Percentiles rank a stretch among this genome's conserved stretches.
Conservation (phyloP, 2,113 vertebrate species). For the Diadophis punctatus region DNA sequence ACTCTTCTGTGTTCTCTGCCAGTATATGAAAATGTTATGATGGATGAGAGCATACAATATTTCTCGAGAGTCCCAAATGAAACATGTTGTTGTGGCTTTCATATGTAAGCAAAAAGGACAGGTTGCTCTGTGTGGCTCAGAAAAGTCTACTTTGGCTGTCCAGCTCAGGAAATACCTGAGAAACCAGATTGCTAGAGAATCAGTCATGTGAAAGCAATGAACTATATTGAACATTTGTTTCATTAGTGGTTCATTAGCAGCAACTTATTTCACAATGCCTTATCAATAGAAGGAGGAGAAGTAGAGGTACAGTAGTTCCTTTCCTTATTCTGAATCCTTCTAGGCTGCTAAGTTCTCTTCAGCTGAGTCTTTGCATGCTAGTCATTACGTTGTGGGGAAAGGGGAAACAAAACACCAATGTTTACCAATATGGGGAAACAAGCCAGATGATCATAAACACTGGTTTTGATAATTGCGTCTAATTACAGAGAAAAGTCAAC, state of each 20-base stretch:
- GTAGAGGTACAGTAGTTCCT: neutral
- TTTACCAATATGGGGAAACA: conserved; percentile 47
- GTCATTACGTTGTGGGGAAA: conserved; percentile 28
- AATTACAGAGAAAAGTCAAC: conserved; percentile 52
- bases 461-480: conserved; percentile 49
- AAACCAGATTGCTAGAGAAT: conserved; percentile 16
- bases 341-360: conserved; percentile 37
- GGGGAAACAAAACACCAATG: conserved; percentile 42
- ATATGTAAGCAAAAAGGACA: conserved; percentile 35
- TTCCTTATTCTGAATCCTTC: conserved; percentile 29
- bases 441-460: conserved; percentile 36
- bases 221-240: conserved; percentile 42
- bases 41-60: neutral
- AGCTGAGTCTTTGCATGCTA: conserved; percentile 25
- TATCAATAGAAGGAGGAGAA: conserved; percentile 16
- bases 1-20: conserved; percentile 9
- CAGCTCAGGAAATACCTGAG: neutral
- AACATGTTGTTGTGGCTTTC: conserved; percentile 24
- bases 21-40: neutral
- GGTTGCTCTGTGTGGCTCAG: conserved; percentile 26
- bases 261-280: conserved; percentile 51
- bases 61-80: neutral
- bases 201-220: conserved; percentile 29
- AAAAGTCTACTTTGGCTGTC: neutral
- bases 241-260: conserved; percentile 50